Evolutionary conservation across 92 coral and sea anemone species (phyloP).

Genomic region (Actinostola sp.): DNA sequence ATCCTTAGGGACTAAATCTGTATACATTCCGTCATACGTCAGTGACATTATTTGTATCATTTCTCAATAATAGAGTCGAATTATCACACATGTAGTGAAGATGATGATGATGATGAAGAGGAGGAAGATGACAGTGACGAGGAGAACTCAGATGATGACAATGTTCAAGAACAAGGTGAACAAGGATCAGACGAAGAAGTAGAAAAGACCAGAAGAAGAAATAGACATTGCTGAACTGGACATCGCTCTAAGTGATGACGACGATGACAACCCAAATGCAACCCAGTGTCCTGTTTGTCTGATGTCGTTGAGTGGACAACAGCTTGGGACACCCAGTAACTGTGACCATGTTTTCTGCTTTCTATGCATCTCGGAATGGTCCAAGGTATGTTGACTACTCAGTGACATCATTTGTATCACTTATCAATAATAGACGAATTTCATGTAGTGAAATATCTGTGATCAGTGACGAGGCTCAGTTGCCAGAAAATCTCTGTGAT

Average conservation of each 20-base stretch:
- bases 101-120: conserved; percentile 52
- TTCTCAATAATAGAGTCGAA: background rate
- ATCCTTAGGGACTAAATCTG: background rate
- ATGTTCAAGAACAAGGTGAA: conserved; percentile 13
- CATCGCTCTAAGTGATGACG: background rate
- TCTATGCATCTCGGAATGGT: conserved; percentile 93
- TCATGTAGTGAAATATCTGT: background rate
- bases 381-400: conserved; percentile 68
- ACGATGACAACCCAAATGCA: conserved; percentile 23
- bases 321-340: conserved; percentile 85
- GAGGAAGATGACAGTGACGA: conserved; percentile 27
- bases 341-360: conserved; percentile 92
- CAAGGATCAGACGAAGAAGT: background rate
- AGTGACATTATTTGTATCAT: background rate
- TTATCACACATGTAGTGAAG: conserved; percentile 20
- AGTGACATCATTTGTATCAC: background rate
- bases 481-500: no score
- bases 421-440: no score
- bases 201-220: no score
- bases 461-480: no score
- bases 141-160: conserved; percentile 38
- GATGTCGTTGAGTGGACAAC: conserved; percentile 87
- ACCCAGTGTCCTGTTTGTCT: conserved; percentile 94
- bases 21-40: background rate
- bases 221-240: background rate